These are phyloP conservation scores for Chlamydotis undulata DNA, from an alignment of 2,113 vertebrate genomes.

Conservation along the genomic window DNA sequence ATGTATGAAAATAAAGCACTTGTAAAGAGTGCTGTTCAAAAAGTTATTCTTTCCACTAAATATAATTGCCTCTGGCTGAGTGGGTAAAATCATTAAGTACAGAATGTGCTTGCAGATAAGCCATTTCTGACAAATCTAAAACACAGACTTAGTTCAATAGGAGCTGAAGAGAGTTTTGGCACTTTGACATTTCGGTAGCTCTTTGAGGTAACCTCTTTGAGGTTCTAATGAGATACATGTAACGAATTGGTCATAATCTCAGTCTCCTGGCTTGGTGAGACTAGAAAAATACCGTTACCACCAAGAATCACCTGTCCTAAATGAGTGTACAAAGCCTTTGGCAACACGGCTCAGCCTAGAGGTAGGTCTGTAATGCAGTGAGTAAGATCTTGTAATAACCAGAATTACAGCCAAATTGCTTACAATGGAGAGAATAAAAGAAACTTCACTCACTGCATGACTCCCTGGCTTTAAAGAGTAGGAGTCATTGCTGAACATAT, in stretches of 20 bases:
- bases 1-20: conserved; percentile 6
- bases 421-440: background rate
- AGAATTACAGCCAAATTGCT: background rate
- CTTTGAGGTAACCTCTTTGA: background rate
- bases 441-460: background rate
- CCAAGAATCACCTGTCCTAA: background rate
- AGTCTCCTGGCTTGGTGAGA: background rate
- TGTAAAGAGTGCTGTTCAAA: background rate
- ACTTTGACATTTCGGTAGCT: background rate
- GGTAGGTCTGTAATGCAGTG: background rate
- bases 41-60: background rate
- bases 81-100: background rate
- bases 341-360: background rate
- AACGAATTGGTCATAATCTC: background rate
- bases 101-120: background rate
- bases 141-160: background rate
- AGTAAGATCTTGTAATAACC: background rate
- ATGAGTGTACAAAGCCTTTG: background rate
- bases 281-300: background rate
- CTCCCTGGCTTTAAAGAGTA: background rate
- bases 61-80: background rate
- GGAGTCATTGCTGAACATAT: background rate
- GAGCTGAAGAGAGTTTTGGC: background rate
- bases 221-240: background rate
- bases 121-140: background rate